Conservation (phyloP, 2,888 invertebrate genomes). For the Agapostemon virescens region DNA sequence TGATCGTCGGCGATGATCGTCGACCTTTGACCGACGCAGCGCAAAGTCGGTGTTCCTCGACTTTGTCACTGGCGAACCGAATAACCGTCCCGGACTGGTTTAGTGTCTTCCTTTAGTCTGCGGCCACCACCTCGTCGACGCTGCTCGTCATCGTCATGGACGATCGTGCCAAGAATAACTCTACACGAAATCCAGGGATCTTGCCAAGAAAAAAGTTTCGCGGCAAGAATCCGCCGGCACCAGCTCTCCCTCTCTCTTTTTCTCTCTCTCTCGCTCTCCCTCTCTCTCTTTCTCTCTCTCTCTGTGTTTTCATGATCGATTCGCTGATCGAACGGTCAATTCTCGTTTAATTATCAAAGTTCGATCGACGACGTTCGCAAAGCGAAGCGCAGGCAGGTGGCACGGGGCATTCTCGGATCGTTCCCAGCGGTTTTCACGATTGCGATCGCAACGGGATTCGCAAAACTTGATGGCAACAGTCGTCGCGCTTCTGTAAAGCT, state of each 20-base stretch:
- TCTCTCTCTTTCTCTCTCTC: too few relatives aligned
- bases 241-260: too few relatives aligned
- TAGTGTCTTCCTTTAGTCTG: constrained; percentile 30
- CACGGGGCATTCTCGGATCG: neutral
- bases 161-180: constrained; percentile 72
- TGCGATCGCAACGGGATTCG: neutral
- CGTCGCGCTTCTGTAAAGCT: constrained; percentile 34
- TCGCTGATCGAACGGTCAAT: neutral
- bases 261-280: too few relatives aligned
- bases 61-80: constrained; percentile 61
- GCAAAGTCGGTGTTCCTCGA: constrained; percentile 29
- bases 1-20: constrained; percentile 4
- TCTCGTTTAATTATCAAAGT: neutral
- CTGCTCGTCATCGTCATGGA: constrained; percentile 66
- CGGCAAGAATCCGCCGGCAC: neutral
- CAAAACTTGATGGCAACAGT: constrained; percentile 27
- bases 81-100: constrained; percentile 59
- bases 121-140: constrained; percentile 48
- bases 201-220: constrained; percentile 79
- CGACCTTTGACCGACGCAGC: constrained; percentile 30
- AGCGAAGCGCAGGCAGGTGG: neutral
- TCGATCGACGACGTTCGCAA: neutral
- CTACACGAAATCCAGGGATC: constrained; percentile 75
- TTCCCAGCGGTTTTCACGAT: neutral
- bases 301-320: neutral